Evolutionary conservation across 2,888 invertebrate species (phyloP).

Genomic region (Hofmannophila pseudospretella): DNA sequence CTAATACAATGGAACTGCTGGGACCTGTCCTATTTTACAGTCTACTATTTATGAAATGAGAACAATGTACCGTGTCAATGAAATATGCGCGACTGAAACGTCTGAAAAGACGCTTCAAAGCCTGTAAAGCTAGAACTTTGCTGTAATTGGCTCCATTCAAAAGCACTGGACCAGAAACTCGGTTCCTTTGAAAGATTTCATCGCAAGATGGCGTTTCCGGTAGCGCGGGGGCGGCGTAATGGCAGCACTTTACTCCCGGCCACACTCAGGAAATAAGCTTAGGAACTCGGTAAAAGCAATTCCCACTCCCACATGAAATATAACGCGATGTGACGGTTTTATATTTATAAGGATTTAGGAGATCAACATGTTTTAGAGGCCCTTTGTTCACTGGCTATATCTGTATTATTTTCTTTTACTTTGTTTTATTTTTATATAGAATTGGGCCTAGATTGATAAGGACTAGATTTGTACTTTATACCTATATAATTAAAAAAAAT

Average conservation of each 20-base stretch:
- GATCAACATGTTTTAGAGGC: constrained; percentile 47
- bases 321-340: constrained; percentile 68
- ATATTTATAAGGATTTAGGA: constrained; percentile 72
- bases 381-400: constrained; percentile 25
- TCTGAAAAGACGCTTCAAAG: not conserved
- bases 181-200: constrained; percentile 59
- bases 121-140: constrained; percentile 7
- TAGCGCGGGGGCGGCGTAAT: constrained; percentile 45
- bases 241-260: constrained; percentile 72
- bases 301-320: constrained; percentile 71
- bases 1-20: too few species aligned
- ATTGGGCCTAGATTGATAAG: too few species aligned
- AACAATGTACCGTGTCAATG: too few species aligned
- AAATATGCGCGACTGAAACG: not conserved
- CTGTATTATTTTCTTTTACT: not conserved
- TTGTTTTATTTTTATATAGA: too few species aligned
- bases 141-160: constrained; percentile 54
- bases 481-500: too few species aligned
- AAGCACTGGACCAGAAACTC: constrained; percentile 58
- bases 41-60: too few species aligned
- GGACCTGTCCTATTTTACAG: too few species aligned
- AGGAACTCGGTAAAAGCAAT: constrained; percentile 76
- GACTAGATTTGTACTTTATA: too few species aligned
- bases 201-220: constrained; percentile 32
- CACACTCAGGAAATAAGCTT: constrained; percentile 76